These are phyloP conservation scores for Platanista minor DNA, from an alignment of 2,113 vertebrate genomes.

Conservation along the genomic window DNA sequence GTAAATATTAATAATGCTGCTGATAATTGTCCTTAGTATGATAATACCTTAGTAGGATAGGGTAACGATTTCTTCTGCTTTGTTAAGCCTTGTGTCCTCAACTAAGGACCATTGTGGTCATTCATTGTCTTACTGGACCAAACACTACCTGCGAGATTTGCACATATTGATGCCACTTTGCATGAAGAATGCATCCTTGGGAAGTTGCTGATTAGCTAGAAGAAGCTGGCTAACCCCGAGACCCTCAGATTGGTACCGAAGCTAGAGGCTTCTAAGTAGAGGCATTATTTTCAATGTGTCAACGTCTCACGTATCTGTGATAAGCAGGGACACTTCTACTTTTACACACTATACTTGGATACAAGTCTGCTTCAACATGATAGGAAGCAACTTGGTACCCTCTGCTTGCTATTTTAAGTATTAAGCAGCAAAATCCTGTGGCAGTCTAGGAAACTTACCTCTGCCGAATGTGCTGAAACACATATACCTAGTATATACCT, in stretches of 20 bases:
- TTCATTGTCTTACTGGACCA: background rate
- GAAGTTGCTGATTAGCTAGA: background rate
- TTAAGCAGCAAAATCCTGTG: slow-evolving; percentile 14
- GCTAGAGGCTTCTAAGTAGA: background rate
- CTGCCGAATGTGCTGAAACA: slow-evolving; percentile 41
- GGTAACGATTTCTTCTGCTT: background rate
- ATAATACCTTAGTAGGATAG: background rate
- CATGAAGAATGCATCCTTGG: background rate
- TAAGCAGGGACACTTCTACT: background rate
- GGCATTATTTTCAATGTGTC: background rate
- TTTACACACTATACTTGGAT: slow-evolving; percentile 1
- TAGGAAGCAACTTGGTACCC: slow-evolving; percentile 24
- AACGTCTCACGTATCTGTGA: background rate
- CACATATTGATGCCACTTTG: background rate
- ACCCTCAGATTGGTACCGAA: background rate
- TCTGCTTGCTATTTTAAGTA: slow-evolving; percentile 44
- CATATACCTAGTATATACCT: no score
- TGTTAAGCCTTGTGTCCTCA: background rate
- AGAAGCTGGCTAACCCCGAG: background rate
- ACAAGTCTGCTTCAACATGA: slow-evolving; percentile 28
- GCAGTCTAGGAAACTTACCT: slow-evolving; percentile 45
- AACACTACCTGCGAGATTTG: background rate
- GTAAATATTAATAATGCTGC: background rate
- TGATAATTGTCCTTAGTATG: background rate
- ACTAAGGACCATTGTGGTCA: background rate